phyloP scores from a whole-genome alignment of 37 sponge, comb jelly and placozoan genomes.

The Beroe ovata region DNA sequence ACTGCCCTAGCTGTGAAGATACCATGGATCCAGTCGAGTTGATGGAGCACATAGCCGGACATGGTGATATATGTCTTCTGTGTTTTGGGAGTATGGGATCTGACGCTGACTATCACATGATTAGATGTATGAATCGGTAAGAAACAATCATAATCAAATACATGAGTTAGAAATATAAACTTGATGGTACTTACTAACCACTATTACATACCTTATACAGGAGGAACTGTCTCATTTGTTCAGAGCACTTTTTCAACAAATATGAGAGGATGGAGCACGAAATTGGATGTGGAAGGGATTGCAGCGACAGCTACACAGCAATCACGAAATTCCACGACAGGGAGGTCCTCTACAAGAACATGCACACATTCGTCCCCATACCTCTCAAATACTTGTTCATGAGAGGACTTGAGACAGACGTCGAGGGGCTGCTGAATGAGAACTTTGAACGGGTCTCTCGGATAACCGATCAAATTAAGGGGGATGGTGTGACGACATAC shows the following conservation, averaged over 20 bases:
- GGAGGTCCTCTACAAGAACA: neutral
- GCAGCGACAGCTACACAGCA: neutral
- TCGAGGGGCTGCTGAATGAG: neutral
- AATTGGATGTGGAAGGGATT: neutral
- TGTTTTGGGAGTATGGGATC: neutral
- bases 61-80: neutral
- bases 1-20: neutral
- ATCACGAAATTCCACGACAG: neutral
- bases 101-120: neutral
- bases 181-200: neutral
- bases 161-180: no score
- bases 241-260: neutral
- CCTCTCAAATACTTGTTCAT: neutral
- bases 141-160: no score
- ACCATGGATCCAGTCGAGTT: neutral
- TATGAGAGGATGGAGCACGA: neutral
- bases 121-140: neutral
- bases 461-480: neutral
- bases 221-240: neutral
- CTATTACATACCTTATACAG: neutral
- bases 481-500: neutral
- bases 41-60: neutral
- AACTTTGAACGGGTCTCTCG: neutral
- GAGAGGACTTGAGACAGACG: neutral
- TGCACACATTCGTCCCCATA: neutral